Conservation (phyloP, 2,113 vertebrate genomes). For the Pongo abelii region DNA sequence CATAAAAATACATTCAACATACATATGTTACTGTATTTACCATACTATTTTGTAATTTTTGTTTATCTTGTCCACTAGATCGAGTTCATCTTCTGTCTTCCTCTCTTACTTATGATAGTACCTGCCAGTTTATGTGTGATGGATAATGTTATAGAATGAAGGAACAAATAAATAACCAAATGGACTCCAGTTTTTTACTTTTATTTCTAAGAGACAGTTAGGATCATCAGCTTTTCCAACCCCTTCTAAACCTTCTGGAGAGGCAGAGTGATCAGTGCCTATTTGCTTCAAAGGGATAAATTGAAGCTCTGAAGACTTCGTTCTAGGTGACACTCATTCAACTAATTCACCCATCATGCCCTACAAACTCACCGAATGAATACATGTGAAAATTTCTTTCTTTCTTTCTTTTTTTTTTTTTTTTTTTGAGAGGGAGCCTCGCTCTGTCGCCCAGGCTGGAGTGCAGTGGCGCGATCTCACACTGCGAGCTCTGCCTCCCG, state of each 20-base stretch:
- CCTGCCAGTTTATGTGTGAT: not conserved
- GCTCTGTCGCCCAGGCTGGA: no score
- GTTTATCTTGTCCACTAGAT: not conserved
- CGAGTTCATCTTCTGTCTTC: not conserved
- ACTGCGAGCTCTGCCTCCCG: no score
- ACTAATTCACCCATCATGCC: not conserved
- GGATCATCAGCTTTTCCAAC: not conserved
- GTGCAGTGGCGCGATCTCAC: no score
- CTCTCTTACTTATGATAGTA: not conserved
- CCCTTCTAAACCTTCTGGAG: not conserved
- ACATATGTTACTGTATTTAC: not conserved
- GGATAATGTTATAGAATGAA: not conserved
- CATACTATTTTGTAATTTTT: not conserved
- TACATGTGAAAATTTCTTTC: not conserved
- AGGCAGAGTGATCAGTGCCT: not conserved
- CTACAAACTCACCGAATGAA: not conserved
- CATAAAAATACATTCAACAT: not conserved
- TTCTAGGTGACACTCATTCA: not conserved
- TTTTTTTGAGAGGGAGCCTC: no score
- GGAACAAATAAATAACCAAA: not conserved
- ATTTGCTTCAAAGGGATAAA: not conserved
- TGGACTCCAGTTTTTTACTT: not conserved
- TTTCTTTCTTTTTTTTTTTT: no score
- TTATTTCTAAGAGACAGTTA: not conserved
- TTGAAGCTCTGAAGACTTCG: not conserved